phyloP scores from a whole-genome alignment of 2,888 invertebrate species.

The Rhagonycha lutea region DNA sequence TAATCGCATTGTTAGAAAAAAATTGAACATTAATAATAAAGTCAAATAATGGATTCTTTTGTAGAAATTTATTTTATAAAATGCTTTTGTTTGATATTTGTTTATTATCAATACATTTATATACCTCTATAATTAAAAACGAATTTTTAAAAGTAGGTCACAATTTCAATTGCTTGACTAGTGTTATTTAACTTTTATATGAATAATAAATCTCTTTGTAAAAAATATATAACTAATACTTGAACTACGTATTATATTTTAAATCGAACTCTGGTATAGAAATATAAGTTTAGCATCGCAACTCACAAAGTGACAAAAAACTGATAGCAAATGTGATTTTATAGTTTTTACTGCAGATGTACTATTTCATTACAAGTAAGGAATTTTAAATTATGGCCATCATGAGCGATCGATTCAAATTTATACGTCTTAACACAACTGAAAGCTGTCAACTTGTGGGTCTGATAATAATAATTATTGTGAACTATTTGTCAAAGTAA shows the following conservation, averaged over 20 bases:
- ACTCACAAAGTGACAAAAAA: too few species aligned
- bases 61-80: neutral
- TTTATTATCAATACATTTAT: neutral
- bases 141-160: neutral
- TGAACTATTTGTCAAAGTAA: too few species aligned
- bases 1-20: slow-evolving; percentile 7
- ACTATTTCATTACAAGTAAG: too few species aligned
- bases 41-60: neutral
- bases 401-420: too few species aligned
- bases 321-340: too few species aligned
- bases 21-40: neutral
- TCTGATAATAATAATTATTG: too few species aligned
- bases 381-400: too few species aligned
- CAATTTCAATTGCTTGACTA: neutral
- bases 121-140: neutral
- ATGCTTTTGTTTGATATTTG: neutral
- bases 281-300: too few species aligned
- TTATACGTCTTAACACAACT: too few species aligned
- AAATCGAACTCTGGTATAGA: too few species aligned
- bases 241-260: neutral
- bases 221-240: neutral
- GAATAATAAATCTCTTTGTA: neutral
- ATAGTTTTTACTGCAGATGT: too few species aligned
- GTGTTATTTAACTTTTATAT: neutral
- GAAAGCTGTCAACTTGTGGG: too few species aligned